Evolutionary conservation across 2,888 invertebrate genomes (phyloP).

Genomic region (Hyposoter didymator): DNA sequence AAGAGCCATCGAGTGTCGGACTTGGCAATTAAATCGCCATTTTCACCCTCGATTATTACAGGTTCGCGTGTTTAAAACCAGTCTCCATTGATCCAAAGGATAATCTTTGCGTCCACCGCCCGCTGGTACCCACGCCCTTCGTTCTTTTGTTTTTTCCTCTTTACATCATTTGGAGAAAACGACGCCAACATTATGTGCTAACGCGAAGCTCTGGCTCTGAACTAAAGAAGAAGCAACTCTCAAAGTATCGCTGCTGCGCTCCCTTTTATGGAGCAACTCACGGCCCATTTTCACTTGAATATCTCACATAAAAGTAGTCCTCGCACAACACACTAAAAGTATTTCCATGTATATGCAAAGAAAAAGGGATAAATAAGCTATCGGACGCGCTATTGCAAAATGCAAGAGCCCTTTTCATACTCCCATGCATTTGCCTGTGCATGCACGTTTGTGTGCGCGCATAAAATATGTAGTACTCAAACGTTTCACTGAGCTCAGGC

Average conservation of each 20-base stretch:
- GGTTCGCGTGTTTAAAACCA: neutral
- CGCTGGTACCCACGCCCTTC: neutral
- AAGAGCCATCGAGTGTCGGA: neutral
- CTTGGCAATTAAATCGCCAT: neutral
- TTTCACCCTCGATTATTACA: neutral
- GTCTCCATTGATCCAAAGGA: conserved; percentile 45
- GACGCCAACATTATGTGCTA: conserved; percentile 5
- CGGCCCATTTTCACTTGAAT: conserved; percentile 43
- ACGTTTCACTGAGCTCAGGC: conserved; percentile 28
- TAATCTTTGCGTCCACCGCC: neutral
- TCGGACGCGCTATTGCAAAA: conserved; percentile 5
- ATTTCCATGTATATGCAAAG: neutral
- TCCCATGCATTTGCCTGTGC: neutral
- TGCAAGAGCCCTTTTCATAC: conserved; percentile 11
- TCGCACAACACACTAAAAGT: neutral
- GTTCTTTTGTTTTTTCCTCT: neutral
- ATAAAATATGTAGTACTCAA: conserved; percentile 3
- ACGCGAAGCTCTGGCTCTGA: conserved; percentile 13
- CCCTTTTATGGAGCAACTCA: conserved; percentile 48
- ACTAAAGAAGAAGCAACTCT: conserved; percentile 18
- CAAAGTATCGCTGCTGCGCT: conserved; percentile 31
- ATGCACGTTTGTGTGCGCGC: neutral
- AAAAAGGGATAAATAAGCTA: conserved; percentile 8
- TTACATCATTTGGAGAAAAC: neutral
- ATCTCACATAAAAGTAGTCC: conserved; percentile 28